Evolutionary conservation across 2,797 vertebrate species (phyloP), one percentile per base, ranked within the genome.

Genomic region (Spinus pinus): DNA sequence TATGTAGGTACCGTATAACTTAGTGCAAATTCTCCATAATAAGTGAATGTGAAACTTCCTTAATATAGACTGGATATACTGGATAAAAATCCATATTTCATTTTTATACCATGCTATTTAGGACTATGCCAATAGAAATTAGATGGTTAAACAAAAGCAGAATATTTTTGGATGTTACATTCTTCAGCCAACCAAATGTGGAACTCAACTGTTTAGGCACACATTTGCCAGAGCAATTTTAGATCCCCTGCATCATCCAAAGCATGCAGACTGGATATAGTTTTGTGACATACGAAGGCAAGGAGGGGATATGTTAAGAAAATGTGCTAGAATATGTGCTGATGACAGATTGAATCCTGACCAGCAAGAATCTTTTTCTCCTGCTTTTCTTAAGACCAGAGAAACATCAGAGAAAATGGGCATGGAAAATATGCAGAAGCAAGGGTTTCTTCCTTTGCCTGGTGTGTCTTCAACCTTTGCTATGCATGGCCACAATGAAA

Each of bases 201-300:
- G n/a, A 80, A 72, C 57, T 65, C 6, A 22, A 2, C 28, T 66
- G 11, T 15, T 31, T 30, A 69, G 53, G 10, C 4, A 78, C 2
- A 35, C 6, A 24, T 51, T 62, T 82, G 21, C 6, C 22, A 62
- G 35, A 70, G 7, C 1, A 27, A 27, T 81, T 73, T 77, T 69
- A 20, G 6, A 49, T 58, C 6, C 7, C 5, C 1, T 35, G 37
- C 6, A 65, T 30, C 5, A 50, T 51, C 6, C 44, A 62, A 77
- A 64, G 11, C 15, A 33, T 50, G 10, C 14, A 42, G 19, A 20
- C 8, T 37, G 54, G 33, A 33, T 22, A 41, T 5, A 6, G 12
- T 9, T 75, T 44, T 22, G 8, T 20, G 17, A 33, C 6, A 56
- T 3, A 20, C 37, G 21, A 2, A 58, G 3, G 4, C 0, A 2